A percentile compares a stretch with the other conserved stretches of the same genome.
Evolutionary conservation across 2,113 vertebrate species (phyloP).

Genomic region (Colinus virginianus): DNA sequence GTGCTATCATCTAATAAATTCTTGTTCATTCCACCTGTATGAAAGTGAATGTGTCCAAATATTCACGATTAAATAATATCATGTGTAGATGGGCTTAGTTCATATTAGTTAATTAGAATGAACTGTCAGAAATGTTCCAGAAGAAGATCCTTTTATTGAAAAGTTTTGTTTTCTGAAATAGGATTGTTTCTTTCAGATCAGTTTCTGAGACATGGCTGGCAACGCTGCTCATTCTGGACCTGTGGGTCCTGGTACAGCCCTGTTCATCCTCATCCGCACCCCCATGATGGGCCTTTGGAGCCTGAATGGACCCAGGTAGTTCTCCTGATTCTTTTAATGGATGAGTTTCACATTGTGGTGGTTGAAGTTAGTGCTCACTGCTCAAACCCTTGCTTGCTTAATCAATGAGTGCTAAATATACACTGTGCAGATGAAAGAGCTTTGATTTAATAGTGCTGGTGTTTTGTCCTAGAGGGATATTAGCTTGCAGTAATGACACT

Average conservation of each 20-base stretch:
- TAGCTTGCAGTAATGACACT: neutral
- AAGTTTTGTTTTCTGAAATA: neutral
- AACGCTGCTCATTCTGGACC: neutral
- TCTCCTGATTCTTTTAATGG: neutral
- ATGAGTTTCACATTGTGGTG: accelerated
- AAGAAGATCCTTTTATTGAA: neutral
- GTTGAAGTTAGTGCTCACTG: neutral
- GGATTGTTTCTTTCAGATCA: neutral
- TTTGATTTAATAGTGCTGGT: accelerated
- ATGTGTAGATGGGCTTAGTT: neutral
- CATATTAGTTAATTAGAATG: neutral
- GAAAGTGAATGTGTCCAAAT: neutral
- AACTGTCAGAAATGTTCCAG: neutral
- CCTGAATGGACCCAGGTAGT: neutral
- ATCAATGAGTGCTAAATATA: accelerated
- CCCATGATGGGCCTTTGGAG: neutral
- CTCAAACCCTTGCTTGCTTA: neutral
- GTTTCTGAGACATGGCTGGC: neutral
- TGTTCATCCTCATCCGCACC: neutral
- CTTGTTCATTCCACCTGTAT: neutral
- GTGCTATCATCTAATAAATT: neutral
- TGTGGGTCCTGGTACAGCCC: neutral
- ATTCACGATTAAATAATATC: neutral
- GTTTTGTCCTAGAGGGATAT: neutral
- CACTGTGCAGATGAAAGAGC: neutral